Base-by-base conservation (phyloP, 2,888 invertebrate genomes). In the Leucozona laternaria region DNA sequence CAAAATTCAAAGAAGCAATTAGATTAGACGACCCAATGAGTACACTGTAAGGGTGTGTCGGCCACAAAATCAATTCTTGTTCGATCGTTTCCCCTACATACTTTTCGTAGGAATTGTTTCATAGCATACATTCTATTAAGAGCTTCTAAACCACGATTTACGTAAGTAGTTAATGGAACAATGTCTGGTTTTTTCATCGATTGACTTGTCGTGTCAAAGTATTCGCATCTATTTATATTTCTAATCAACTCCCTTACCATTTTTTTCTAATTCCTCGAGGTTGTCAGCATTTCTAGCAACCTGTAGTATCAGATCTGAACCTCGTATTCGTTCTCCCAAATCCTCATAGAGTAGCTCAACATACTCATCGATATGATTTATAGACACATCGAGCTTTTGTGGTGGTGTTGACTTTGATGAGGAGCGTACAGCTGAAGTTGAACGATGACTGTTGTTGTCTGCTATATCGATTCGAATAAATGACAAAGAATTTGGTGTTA, bases 301-400 rank as follows among this genome's bases (percentile, higher is more conserved):
- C 92, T 98, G 97, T 68, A 98, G 94, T 88, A 99, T 97, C 88
- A 98, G 94, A 31, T 97, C 96, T 7, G 99, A 98, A 31, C 98
- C 99, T 92, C 96, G 96, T 60, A 98, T 96, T 94, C 99, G 98
- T 90, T 98, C 98, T 37, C 96, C 94, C 91, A 97, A 95, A 89
- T 98, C 98, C 93, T 99, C 99, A 93, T 99, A 99, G 22, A 99
- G 94, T 88, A 99, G 93, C 93, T 99, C 99, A 73, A 99, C 96
- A 93, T 99, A 99, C 90, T 96, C 97, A 91, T 99, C 97, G 88
- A 99, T 94, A 91, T 96, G 96, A 91, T 96, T 96, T 88, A 98
- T 96, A 88, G 96, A 94, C 57, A 94, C 94, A 91, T 96, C 95
- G 25, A 94, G 93, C 79, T 94, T 93, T 89, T 93, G 88, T 60